A percentile compares a stretch with the other conserved stretches of the same genome.
These are phyloP conservation scores for Pollenia amentaria DNA, from an alignment of 2,888 invertebrate species.

Conservation along the genomic window DNA sequence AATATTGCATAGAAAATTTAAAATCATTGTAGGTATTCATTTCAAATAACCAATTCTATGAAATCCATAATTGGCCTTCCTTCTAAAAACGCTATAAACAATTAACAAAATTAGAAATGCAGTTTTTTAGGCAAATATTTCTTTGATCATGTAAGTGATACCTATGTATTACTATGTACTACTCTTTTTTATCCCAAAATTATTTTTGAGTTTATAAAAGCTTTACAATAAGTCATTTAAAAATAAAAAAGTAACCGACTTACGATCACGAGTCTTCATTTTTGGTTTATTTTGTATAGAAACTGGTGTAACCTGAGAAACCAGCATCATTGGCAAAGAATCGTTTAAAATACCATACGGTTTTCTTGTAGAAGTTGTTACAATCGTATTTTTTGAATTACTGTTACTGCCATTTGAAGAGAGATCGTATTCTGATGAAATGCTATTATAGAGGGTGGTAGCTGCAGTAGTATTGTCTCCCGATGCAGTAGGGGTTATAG, in stretches of 20 bases:
- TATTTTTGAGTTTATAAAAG: background rate
- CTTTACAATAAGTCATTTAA: background rate
- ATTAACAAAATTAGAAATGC: too few species aligned
- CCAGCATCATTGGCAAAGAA: conserved; percentile 64
- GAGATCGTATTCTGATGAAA: conserved; percentile 24
- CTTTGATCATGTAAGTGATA: too few species aligned
- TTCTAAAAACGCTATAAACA: too few species aligned
- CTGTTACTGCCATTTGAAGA: conserved; percentile 1
- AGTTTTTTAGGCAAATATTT: too few species aligned
- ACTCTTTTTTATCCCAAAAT: too few species aligned
- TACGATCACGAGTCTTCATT: conserved; percentile 70
- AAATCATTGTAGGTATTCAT: too few species aligned
- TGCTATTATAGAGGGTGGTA: conserved; percentile 26
- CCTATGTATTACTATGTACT: too few species aligned
- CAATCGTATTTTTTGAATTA: conserved; percentile 3
- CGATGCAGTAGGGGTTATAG: conserved; percentile 32
- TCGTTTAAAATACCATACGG: conserved; percentile 57
- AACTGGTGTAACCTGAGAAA: conserved; percentile 63
- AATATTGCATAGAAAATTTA: too few species aligned
- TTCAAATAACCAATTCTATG: too few species aligned
- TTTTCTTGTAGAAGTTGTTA: conserved; percentile 42
- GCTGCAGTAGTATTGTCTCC: conserved; percentile 43
- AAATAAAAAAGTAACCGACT: conserved; percentile 60
- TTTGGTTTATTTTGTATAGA: conserved; percentile 58
- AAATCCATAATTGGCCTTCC: too few species aligned